Percentiles rank a stretch among this genome's conserved stretches.
Evolutionary conservation across 2,888 invertebrate genomes (phyloP).

Genomic region (Temnothorax rugatulus): DNA sequence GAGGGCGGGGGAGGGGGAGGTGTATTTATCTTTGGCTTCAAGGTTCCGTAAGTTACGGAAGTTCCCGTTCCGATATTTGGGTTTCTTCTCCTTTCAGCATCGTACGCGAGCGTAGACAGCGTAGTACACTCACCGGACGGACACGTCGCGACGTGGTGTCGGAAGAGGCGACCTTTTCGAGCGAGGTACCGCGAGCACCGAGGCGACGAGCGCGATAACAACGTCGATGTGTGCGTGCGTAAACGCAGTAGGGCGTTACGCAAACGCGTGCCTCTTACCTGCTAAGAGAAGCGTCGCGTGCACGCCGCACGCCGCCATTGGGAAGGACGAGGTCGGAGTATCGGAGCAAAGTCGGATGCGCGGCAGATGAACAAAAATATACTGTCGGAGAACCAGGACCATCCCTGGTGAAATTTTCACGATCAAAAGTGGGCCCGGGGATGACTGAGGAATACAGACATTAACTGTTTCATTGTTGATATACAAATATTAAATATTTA

Average conservation of each 20-base stretch:
- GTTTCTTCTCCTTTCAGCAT: background rate
- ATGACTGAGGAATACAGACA: background rate
- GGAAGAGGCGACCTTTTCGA: background rate
- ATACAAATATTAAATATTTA: background rate
- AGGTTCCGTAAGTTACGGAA: background rate
- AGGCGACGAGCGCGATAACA: conserved; percentile 9
- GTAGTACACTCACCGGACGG: background rate
- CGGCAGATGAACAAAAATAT: background rate
- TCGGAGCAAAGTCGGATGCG: background rate
- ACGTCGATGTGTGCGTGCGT: background rate
- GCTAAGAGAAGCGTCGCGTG: background rate
- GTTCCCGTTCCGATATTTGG: too few relatives aligned
- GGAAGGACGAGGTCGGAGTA: background rate
- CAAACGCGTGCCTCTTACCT: conserved; percentile 29
- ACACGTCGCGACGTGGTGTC: background rate
- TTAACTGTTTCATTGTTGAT: background rate
- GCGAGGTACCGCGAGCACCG: background rate
- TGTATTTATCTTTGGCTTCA: background rate
- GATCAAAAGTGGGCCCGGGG: too few relatives aligned
- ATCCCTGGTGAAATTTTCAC: background rate
- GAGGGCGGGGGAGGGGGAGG: too few relatives aligned
- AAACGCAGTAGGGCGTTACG: conserved; percentile 14
- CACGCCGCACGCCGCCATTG: background rate
- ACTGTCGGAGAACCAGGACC: background rate
- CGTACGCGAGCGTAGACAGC: background rate